These are phyloP conservation scores for Esox lucius DNA, from an alignment of 2,797 vertebrate species.

Conservation along the genomic window DNA sequence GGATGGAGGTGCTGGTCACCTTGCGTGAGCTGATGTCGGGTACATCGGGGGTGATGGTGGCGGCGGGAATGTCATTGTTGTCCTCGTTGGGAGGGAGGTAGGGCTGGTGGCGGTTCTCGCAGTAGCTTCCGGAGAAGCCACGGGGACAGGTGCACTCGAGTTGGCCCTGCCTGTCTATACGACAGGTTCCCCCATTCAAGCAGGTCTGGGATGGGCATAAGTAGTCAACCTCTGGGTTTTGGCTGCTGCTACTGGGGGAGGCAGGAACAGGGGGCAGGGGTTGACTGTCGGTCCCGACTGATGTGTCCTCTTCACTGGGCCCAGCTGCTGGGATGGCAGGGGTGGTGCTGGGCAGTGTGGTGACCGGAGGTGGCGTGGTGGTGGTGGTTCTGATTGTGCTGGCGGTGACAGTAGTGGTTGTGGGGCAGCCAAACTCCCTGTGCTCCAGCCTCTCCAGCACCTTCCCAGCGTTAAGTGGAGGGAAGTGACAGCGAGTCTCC, in stretches of 20 bases:
- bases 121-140: slow-evolving; percentile 79
- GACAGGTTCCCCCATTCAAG: slow-evolving; percentile 87
- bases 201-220: slow-evolving; percentile 87
- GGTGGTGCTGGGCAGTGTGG: slow-evolving; percentile 57
- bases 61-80: slow-evolving; percentile 28
- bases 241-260: slow-evolving; percentile 44
- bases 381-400: slow-evolving; percentile 71
- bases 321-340: slow-evolving; percentile 69
- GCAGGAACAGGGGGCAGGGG: slow-evolving; percentile 39
- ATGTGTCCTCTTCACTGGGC: slow-evolving; percentile 75
- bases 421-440: slow-evolving; percentile 89
- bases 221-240: slow-evolving; percentile 53
- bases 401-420: slow-evolving; percentile 79
- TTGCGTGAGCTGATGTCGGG: slow-evolving; percentile 62
- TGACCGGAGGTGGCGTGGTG: slow-evolving; percentile 60
- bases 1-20: slow-evolving; percentile 72
- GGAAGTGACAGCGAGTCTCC: slow-evolving; percentile 96
- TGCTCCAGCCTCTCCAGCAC: slow-evolving; percentile 84
- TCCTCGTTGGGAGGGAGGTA: slow-evolving; percentile 48
- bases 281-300: slow-evolving; percentile 36
- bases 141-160: slow-evolving; percentile 80
- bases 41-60: slow-evolving; percentile 42
- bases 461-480: slow-evolving; percentile 85
- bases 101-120: slow-evolving; percentile 74
- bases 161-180: slow-evolving; percentile 68